Percentiles rank a stretch among this genome's conserved stretches.
These are phyloP conservation scores for Sphinx pinastri DNA, from an alignment of 2,888 invertebrate species.

Conservation along the genomic window DNA sequence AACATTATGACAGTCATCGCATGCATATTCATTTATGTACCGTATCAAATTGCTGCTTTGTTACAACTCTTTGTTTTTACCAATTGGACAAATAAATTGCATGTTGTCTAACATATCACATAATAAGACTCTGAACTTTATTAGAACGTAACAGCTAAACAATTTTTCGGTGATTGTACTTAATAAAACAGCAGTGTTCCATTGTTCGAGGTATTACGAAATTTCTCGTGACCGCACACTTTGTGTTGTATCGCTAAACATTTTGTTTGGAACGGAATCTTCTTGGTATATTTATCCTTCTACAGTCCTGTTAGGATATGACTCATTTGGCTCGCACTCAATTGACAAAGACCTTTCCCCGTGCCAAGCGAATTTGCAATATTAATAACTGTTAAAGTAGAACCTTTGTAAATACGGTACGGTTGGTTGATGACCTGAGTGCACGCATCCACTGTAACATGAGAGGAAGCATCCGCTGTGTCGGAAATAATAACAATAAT, in stretches of 20 bases:
- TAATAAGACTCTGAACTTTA: conserved; percentile 14
- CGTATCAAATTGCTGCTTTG: conserved; percentile 3
- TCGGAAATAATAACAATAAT: conserved; percentile 35
- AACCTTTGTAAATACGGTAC: conserved; percentile 23
- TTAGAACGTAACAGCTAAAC: conserved; percentile 12
- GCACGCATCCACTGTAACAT: conserved; percentile 31
- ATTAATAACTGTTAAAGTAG: conserved; percentile 26
- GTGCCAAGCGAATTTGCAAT: conserved; percentile 24
- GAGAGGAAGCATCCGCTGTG: background rate
- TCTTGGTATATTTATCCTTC: conserved; percentile 31
- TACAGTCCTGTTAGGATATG: conserved; percentile 17
- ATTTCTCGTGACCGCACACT: conserved; percentile 58
- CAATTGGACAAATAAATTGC: conserved; percentile 20
- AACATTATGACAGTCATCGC: background rate
- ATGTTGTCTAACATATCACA: conserved; percentile 8
- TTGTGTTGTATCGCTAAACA: conserved; percentile 63
- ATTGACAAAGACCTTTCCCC: conserved; percentile 15
- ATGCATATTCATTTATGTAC: background rate
- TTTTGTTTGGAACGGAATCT: conserved; percentile 56
- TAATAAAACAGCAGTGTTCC: conserved; percentile 35
- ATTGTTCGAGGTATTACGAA: conserved; percentile 45
- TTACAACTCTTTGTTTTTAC: conserved; percentile 12
- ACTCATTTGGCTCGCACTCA: conserved; percentile 10
- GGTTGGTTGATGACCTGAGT: conserved; percentile 19
- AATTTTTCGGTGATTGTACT: conserved; percentile 21